Base-by-base conservation (phyloP, 1,140 invertebrate species). In the Elymnias hypermnestra region DNA sequence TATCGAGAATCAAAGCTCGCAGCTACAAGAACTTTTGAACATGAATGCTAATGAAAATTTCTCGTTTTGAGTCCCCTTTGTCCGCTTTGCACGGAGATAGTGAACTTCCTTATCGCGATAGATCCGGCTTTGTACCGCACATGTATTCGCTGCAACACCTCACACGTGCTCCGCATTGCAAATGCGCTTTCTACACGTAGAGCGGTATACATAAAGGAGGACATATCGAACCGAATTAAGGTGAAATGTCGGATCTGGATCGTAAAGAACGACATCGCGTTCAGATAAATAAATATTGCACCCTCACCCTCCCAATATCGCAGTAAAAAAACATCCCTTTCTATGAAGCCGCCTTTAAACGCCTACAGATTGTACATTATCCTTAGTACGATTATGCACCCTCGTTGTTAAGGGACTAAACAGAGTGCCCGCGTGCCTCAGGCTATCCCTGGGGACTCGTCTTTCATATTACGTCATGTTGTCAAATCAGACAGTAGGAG, bases 291-390 rank as follows among this genome's bases (percentile, higher is more conserved):
- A 84, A 85, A 85, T 85, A 83, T 78, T 82, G 78, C 78, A 82
- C 82, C 82, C 82, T 85, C 82, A 72, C 82, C 82, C 82, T 83
- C 69, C 53, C 65, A 59, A 76, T 76, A 75, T 76, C 73, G 75
- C 60, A 71, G 69, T 79, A 85, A 85, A 85, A 83, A 83, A 85
- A 85, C 78, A 83, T 83, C 78, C 82, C 82, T 83, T 83, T 82
- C 71, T 65, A 66, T 71, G 66, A 77, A 78, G 78, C 74, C 70
- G 78, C 73, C 78, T 83, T 83, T 85, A 85, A 85, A 85, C 78
- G 82, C 76, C 82, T 85, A 85, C 78, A 85, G 82, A 83, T 85
- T 85, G 78, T 85, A 85, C 78, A 85, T 85, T 85, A 83, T 85
- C 82, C 76, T 83, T 83, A 79, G 74, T 83, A 78, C 76, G 82